Evolutionary conservation across 2,113 vertebrate species (phyloP).

Genomic region (Python bivittatus): DNA sequence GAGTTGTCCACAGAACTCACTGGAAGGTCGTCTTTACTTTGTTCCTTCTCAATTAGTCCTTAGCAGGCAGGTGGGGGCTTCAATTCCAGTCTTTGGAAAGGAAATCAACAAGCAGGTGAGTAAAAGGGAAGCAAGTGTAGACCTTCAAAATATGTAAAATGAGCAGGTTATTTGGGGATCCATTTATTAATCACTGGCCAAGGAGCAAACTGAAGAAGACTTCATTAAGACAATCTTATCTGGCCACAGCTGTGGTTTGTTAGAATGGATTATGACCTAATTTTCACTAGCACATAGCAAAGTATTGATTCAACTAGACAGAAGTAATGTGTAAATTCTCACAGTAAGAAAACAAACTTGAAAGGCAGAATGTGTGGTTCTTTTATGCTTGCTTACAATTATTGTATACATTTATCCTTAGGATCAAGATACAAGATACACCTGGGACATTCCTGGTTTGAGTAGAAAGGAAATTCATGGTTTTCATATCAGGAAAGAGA

Average conservation of each 20-base stretch:
- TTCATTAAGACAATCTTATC: background rate
- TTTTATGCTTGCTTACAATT: background rate
- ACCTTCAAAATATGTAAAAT: background rate
- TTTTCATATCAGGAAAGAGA: background rate
- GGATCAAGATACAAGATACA: background rate
- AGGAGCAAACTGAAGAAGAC: background rate
- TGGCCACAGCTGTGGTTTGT: too few species aligned
- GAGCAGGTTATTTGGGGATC: background rate
- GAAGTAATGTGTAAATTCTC: background rate
- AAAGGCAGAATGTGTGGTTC: background rate
- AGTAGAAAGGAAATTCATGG: background rate
- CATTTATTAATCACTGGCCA: background rate
- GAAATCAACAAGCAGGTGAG: background rate
- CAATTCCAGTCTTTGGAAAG: background rate
- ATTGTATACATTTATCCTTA: background rate
- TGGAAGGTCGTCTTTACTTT: background rate
- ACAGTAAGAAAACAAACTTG: background rate
- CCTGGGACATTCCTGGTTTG: background rate
- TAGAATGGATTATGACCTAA: background rate
- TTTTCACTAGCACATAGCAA: background rate
- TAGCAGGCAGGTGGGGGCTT: background rate
- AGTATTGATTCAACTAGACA: background rate
- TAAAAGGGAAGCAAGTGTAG: background rate
- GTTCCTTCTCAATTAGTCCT: background rate
- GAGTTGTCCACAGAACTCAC: background rate